Evolutionary conservation across 2,888 invertebrate species (phyloP).

Genomic region (Polydrusus cervinus): DNA sequence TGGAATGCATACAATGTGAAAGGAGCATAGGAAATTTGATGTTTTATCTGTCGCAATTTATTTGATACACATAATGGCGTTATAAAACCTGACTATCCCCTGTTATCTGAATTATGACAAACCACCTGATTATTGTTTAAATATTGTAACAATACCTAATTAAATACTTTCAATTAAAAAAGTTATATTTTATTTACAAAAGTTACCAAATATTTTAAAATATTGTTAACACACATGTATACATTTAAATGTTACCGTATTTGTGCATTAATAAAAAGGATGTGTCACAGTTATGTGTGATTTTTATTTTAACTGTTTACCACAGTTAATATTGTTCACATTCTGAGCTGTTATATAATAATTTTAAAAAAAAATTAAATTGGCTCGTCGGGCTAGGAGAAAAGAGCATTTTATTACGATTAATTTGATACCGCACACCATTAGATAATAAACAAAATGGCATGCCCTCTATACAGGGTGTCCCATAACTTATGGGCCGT

Average conservation of each 20-base stretch:
- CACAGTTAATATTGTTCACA: no score
- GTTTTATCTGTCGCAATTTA: background rate
- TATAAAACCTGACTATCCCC: background rate
- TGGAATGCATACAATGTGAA: no score
- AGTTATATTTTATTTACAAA: slow-evolving; percentile 66
- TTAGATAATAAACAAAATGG: no score
- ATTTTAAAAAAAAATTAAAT: no score
- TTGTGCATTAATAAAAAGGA: slow-evolving; percentile 71
- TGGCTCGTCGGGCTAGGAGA: no score
- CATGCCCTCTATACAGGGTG: no score
- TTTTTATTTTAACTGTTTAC: background rate
- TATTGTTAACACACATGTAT: slow-evolving; percentile 72
- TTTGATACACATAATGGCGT: background rate
- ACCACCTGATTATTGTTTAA: slow-evolving; percentile 10
- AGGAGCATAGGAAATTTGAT: no score
- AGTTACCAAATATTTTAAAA: slow-evolving; percentile 68
- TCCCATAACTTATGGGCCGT: no score
- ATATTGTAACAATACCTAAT: slow-evolving; percentile 2
- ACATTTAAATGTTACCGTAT: slow-evolving; percentile 72
- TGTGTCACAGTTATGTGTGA: slow-evolving; percentile 60
- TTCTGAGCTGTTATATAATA: no score
- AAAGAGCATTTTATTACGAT: no score
- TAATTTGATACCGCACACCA: no score
- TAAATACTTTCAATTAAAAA: slow-evolving; percentile 22
- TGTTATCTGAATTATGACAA: slow-evolving; percentile 9